Percentiles rank a stretch among this genome's conserved stretches.
Conservation (phyloP, 92 coral and sea anemone genomes). For the Epizoanthus stellaris region DNA sequence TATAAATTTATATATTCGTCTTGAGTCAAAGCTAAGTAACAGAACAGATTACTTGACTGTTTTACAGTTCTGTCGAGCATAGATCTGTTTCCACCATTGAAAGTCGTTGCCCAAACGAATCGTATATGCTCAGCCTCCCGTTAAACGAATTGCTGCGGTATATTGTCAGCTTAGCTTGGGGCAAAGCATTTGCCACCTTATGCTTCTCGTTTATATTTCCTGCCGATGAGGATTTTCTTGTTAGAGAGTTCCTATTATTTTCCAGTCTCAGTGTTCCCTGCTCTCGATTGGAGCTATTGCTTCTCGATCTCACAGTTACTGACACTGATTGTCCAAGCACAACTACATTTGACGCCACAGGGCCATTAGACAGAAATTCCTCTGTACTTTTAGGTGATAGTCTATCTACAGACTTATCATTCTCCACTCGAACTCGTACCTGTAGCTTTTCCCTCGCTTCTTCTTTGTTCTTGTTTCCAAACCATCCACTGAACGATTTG, state of each 20-base stretch:
- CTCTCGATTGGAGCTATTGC: neutral
- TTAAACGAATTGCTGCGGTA: slow-evolving; percentile 33
- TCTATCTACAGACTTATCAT: neutral
- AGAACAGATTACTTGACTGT: no score
- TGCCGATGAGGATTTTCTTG: slow-evolving; percentile 31
- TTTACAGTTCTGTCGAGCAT: slow-evolving; percentile 34
- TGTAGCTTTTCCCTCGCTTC: neutral
- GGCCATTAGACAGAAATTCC: neutral
- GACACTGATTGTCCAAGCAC: neutral
- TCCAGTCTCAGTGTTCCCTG: neutral
- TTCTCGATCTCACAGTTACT: neutral
- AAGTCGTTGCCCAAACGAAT: slow-evolving; percentile 31
- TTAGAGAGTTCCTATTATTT: neutral
- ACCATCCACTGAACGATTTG: slow-evolving; percentile 36
- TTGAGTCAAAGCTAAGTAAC: neutral
- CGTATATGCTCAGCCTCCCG: slow-evolving; percentile 38
- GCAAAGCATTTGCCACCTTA: neutral
- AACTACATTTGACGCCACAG: slow-evolving; percentile 3
- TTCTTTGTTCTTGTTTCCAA: slow-evolving; percentile 31
- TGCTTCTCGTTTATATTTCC: slow-evolving; percentile 18
- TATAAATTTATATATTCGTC: neutral
- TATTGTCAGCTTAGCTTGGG: slow-evolving; percentile 15
- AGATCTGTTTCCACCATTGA: slow-evolving; percentile 43
- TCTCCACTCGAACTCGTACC: neutral
- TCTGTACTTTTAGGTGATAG: neutral